A percentile compares a stretch with the other conserved stretches of the same genome.
Conservation (phyloP, 1,140 invertebrate species). For the Rhagoletis zephyria region DNA sequence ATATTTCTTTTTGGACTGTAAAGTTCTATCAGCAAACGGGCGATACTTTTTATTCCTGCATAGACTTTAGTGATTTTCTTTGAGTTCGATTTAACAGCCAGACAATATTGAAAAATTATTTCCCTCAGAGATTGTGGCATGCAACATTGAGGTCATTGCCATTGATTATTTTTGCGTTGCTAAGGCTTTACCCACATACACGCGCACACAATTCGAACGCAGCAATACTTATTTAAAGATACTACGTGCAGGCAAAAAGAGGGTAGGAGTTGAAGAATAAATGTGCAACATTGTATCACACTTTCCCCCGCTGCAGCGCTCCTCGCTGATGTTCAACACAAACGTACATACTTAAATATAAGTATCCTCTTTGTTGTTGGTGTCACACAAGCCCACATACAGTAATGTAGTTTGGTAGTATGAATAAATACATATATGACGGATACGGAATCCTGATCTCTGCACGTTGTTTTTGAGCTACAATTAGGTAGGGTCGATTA, state of each 20-base stretch:
- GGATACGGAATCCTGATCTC: neutral
- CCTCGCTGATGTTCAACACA: neutral
- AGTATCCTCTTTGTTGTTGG: neutral
- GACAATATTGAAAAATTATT: neutral
- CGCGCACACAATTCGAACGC: neutral
- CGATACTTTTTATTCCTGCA: too few relatives aligned
- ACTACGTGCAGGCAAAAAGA: neutral
- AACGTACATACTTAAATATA: neutral
- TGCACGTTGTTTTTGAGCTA: conserved; percentile 33
- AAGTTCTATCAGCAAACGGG: too few relatives aligned
- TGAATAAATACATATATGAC: neutral
- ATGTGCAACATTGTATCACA: conserved; percentile 38
- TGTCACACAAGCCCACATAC: conserved; percentile 13
- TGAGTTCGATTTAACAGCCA: neutral
- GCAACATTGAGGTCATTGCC: conserved; percentile 42
- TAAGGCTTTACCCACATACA: neutral
- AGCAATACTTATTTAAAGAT: neutral
- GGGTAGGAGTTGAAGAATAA: conserved; percentile 14
- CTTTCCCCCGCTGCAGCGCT: neutral
- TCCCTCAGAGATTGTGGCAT: conserved; percentile 1
- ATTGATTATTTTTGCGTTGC: neutral
- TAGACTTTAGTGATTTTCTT: neutral
- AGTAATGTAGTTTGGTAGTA: neutral
- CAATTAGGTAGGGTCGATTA: conserved; percentile 51
- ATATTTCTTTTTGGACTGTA: too few relatives aligned